Conservation (phyloP, 2,888 invertebrate species). For the Andrena chrysosceles region DNA sequence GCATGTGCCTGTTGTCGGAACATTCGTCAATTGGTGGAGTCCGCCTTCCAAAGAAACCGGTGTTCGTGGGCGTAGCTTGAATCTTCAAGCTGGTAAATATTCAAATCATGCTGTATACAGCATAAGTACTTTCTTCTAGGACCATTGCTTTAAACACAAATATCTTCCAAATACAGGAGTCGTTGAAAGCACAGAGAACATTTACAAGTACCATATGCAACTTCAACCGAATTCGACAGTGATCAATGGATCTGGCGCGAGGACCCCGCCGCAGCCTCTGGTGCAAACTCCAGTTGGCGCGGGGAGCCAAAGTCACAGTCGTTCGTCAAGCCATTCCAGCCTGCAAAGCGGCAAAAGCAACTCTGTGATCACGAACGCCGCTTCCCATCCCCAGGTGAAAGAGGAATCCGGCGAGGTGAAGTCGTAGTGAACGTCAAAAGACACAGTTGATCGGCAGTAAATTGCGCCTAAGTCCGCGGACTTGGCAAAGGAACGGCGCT, state of each 20-base stretch:
- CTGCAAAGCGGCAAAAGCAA: constrained; percentile 81
- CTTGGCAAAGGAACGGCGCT: constrained; percentile 44
- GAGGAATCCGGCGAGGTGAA: constrained; percentile 75
- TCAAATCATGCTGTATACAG: neutral
- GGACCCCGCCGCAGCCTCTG: constrained; percentile 89
- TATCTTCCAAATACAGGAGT: constrained; percentile 87
- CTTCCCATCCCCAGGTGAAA: constrained; percentile 75
- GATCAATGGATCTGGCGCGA: constrained; percentile 86
- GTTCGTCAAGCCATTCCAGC: constrained; percentile 88
- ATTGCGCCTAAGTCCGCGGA: constrained; percentile 22
- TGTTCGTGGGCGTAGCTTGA: constrained; percentile 93
- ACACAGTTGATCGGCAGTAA: constrained; percentile 21
- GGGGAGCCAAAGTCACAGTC: constrained; percentile 87
- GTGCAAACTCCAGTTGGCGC: constrained; percentile 89
- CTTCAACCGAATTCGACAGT: constrained; percentile 87
- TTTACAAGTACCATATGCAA: constrained; percentile 94
- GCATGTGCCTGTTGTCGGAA: constrained; percentile 97
- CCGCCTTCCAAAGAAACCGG: constrained; percentile 92
- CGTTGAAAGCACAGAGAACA: constrained; percentile 92
- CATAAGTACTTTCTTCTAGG: too few relatives aligned
- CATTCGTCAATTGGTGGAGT: constrained; percentile 98
- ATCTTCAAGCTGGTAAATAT: constrained; percentile 87
- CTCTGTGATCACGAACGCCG: constrained; percentile 71
- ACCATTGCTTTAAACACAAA: neutral
- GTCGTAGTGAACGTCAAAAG: constrained; percentile 74